These are phyloP conservation scores for Podarcis lilfordi DNA, from an alignment of 2,797 vertebrate genomes.

Conservation along the genomic window DNA sequence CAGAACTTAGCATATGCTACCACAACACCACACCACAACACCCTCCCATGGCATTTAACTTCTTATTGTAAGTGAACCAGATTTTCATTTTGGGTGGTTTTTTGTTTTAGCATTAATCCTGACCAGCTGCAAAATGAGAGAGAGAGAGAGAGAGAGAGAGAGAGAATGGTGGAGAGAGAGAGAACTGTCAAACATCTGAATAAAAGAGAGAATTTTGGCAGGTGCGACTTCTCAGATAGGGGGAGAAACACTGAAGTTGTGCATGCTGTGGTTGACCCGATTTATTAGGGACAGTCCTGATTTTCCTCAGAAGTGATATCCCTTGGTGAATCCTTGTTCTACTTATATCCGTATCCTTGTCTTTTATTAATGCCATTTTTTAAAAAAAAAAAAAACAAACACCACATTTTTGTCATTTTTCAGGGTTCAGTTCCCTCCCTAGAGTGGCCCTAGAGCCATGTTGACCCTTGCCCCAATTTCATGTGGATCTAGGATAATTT, in stretches of 20 bases:
- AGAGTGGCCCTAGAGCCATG: not conserved
- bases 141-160: not conserved
- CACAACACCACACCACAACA: not conserved
- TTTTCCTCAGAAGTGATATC: not conserved
- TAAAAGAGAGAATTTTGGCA: not conserved
- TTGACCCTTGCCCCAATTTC: too few species aligned
- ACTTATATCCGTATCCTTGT: not conserved
- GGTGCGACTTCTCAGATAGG: not conserved
- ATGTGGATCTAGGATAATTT: too few species aligned
- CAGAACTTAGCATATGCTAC: not conserved
- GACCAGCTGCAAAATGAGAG: not conserved
- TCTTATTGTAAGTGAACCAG: not conserved
- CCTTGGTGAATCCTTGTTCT: too few species aligned
- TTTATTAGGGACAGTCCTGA: not conserved
- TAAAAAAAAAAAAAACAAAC: not conserved
- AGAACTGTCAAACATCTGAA: too few species aligned
- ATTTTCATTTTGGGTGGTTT: not conserved
- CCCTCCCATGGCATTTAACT: not conserved
- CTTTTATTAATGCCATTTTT: not conserved
- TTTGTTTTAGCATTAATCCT: not conserved
- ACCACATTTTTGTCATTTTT: not conserved
- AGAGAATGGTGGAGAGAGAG: too few species aligned
- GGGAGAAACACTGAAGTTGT: too few species aligned
- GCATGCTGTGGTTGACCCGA: too few species aligned
- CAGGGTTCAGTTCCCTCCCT: not conserved